Evolutionary conservation across 2,797 vertebrate genomes (phyloP), one percentile per base, ranked within the genome.

Genomic region (Arremon brunneinucha): DNA sequence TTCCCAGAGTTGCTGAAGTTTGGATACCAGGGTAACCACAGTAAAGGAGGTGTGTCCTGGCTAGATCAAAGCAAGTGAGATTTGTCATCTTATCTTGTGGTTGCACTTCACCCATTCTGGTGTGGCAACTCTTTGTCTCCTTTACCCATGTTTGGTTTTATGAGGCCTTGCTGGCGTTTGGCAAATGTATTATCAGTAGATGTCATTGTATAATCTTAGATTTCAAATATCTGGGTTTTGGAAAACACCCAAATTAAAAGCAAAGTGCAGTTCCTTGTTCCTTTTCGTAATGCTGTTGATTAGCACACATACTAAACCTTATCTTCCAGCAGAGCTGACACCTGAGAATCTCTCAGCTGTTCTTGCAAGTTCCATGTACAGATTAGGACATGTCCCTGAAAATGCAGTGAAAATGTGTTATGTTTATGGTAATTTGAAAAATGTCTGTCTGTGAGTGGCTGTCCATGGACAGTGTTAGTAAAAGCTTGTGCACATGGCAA

Each of bases 251-350:
- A 91, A 75, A 75, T 71, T 53, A 64, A 87, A 93, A 75, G 79
- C 53, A 83, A 90, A 95, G 53, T 41, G 81, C 46, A 83, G 30
- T 32, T 85, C 72, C 37, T 21, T 74, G 52, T 87, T 91, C 22
- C 26, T 80, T 90, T 90, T 50, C 0, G 0, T 80, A 64, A 35
- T 5, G 3, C 32, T 72, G 67, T 84, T 65, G 59, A 39, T 91
- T 83, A 90, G 64, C 47, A 83, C 63, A 37, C 21, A 8, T 56
- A n/a, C 37, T 84, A 69, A 83, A 47, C 37, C 35, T 94, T 95
- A 83, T 87, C 84, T 75, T 74, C 72, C 12, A 6, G 39, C 52
- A 91, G 64, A 94, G 92, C 83, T 96, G 92, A 82, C 87, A 18
- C 63, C 55, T 67, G 47, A 59, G 53, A 91, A 71, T 87, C 68